Evolutionary conservation across 2,797 vertebrate species (phyloP), one percentile per base, ranked within the genome.

Genomic region (Catamblyrhynchus diadema): DNA sequence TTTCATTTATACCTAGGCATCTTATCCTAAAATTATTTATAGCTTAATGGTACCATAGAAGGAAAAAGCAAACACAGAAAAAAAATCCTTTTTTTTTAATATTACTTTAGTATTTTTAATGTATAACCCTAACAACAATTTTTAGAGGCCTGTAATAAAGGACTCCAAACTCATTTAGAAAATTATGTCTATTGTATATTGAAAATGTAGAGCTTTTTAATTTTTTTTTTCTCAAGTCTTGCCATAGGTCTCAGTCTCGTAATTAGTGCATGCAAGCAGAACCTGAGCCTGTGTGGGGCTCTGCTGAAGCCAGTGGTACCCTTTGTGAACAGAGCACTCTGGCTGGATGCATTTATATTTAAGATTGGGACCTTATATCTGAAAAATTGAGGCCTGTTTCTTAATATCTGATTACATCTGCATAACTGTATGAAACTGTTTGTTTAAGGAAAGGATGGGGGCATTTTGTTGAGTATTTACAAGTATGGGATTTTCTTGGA

Each of bases 1-100:
- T 98, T 96, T 95, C 97, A 96, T 98, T 98, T 98, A 98, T 98
- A 97, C 51, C 96, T 98, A 98, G 97, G 95, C 97, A 95, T 97
- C 97, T 96, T 97, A 97, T 97, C 97, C 92, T 97, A 96, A 96
- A 97, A 81, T 94, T 97, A 98, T 98, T 98, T 96, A 97, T 97
- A 98, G 98, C 91, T 97, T 98, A 98, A 97, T 97, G 97, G 94
- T 92, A 97, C 81, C 62, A 94, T 98, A 98, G 97, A 95, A 95
- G 85, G 88, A 97, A 97, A 96, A 93, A 95, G 66, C 92, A 94
- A 92, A 87, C 82, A 86, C 77, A 85, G 33, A 65, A 85, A 91
- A 91, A 91, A 87, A 75, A 14, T 0, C 0, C 1, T 28, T 82
- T 94, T 75, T 96, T 71, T 75, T 71, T 75, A 73, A 41, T 30